phyloP scores from a whole-genome alignment of 64 coral and sea anemone genomes.

The Cladopsammia gracilis region DNA sequence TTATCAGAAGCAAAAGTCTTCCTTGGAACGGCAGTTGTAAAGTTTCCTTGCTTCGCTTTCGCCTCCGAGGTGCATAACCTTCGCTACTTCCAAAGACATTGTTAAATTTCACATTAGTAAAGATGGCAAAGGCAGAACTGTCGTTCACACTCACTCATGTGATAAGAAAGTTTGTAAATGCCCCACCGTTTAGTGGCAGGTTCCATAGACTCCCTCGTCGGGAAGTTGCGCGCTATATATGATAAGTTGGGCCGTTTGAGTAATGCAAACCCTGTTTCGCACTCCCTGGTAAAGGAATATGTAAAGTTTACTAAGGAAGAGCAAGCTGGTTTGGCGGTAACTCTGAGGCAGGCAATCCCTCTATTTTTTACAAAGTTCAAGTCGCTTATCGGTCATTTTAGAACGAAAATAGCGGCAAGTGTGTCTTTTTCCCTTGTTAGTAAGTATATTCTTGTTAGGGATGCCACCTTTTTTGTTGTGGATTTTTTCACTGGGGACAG shows the following conservation, averaged over 20 bases:
- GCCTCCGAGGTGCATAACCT: background rate
- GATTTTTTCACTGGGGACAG: no score
- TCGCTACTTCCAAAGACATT: background rate
- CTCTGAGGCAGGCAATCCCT: conserved; percentile 42
- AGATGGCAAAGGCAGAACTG: background rate
- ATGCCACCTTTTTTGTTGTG: no score
- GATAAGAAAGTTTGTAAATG: conserved; percentile 12
- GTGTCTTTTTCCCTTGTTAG: no score
- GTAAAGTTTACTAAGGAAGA: conserved; percentile 38
- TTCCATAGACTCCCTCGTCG: conserved; percentile 14
- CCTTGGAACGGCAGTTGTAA: background rate
- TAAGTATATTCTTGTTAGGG: no score
- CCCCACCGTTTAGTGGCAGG: conserved; percentile 52
- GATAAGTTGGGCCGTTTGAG: no score
- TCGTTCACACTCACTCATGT: no score
- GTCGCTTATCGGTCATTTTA: no score
- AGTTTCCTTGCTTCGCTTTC: background rate
- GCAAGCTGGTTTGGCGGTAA: no score
- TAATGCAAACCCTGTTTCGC: conserved; percentile 39
- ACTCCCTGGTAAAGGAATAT: conserved; percentile 27
- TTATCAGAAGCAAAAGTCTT: no score
- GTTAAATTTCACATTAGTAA: conserved; percentile 31
- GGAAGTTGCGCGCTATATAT: background rate
- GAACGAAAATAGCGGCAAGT: no score
- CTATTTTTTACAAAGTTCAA: no score